These are phyloP conservation scores for Dermolepida albohirtum DNA, from an alignment of 2,888 invertebrate species.

Conservation along the genomic window DNA sequence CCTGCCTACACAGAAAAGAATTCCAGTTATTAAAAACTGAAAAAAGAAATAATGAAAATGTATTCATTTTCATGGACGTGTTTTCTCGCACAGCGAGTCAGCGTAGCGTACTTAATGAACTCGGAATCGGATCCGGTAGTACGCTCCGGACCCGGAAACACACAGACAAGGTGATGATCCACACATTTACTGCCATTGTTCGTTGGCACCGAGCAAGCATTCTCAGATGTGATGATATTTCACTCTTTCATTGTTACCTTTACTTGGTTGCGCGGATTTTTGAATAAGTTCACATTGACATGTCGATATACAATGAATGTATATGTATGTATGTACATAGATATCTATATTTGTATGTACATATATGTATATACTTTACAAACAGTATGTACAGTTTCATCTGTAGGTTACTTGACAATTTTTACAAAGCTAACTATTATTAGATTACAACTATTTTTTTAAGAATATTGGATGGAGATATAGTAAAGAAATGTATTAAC, in stretches of 20 bases:
- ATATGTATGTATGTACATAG: too few relatives aligned
- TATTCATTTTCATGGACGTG: conserved; percentile 59
- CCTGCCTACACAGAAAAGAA: conserved; percentile 24
- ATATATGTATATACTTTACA: too few relatives aligned
- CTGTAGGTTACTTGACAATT: too few relatives aligned
- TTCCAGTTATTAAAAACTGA: conserved; percentile 39
- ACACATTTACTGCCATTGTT: conserved; percentile 49
- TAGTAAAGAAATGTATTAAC: too few relatives aligned
- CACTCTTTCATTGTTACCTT: conserved; percentile 42
- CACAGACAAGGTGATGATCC: conserved; percentile 57
- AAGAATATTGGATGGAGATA: too few relatives aligned
- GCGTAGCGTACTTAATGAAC: conserved; percentile 58
- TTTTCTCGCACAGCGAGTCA: conserved; percentile 46
- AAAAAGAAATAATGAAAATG: conserved; percentile 42
- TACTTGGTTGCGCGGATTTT: conserved; percentile 44
- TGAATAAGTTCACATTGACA: conserved; percentile 13
- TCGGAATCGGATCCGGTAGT: conserved; percentile 58
- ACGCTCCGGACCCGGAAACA: conserved; percentile 52
- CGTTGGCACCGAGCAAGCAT: conserved; percentile 48
- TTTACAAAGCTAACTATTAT: too few relatives aligned
- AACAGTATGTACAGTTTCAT: too few relatives aligned
- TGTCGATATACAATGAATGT: too few relatives aligned
- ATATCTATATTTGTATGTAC: too few relatives aligned
- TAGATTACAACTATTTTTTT: too few relatives aligned
- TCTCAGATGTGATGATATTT: conserved; percentile 51